Evolutionary conservation across 1,140 invertebrate genomes (phyloP).

Genomic region (Aphelenchoides avenae): DNA sequence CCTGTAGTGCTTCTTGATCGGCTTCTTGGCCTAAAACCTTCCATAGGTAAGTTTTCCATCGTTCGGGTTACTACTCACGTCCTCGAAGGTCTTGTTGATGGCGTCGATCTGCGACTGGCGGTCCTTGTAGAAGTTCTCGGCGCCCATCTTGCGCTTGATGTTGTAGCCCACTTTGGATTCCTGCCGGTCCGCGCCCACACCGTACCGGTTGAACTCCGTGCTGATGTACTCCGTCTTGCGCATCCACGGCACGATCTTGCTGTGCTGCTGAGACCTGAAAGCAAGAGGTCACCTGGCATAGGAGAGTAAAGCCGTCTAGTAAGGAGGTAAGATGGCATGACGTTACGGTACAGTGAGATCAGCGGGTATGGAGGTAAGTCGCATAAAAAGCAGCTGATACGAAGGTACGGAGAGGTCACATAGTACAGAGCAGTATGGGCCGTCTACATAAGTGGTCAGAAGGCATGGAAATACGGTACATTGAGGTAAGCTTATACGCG

Average conservation of each 20-base stretch:
- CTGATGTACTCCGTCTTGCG: slow-evolving; percentile 98
- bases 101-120: slow-evolving; percentile 92
- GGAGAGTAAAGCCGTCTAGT: background rate
- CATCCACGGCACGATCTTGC: slow-evolving; percentile 88
- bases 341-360: no score
- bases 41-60: slow-evolving; percentile 7
- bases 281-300: background rate
- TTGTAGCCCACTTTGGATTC: slow-evolving; percentile 77
- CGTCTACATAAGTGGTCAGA: no score
- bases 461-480: no score
- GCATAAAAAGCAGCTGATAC: no score
- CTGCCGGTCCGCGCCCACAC: slow-evolving; percentile 72
- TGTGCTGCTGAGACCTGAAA: slow-evolving; percentile 66
- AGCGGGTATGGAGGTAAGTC: no score
- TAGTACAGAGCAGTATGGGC: no score
- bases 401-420: no score
- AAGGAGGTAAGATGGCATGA: background rate
- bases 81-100: slow-evolving; percentile 95
- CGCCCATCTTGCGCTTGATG: slow-evolving; percentile 83
- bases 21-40: slow-evolving; percentile 29
- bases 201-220: slow-evolving; percentile 92
- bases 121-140: slow-evolving; percentile 92
- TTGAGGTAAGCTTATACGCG: no score
- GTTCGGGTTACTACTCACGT: slow-evolving; percentile 64
- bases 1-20: slow-evolving; percentile 82